Evolutionary conservation across 1,140 invertebrate species (phyloP), one percentile per base, ranked within the genome.

Genomic region (Drosophila lini): DNA sequence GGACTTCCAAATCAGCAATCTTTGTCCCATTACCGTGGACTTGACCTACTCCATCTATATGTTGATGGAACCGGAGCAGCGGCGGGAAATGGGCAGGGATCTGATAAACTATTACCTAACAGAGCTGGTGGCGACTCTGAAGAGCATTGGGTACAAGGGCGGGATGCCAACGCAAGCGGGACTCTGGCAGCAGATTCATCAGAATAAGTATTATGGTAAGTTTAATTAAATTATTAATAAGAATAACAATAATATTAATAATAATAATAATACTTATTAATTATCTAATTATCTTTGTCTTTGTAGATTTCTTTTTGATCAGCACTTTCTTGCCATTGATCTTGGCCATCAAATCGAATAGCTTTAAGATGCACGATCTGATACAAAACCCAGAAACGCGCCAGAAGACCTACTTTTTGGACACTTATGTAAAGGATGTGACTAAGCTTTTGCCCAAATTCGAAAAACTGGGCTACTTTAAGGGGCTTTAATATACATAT

Each of bases 1-100:
- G 13, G 90, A 91, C 40, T 91, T 75, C 6, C 90, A 91, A 59
- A 28, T 83, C 0, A 48, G 62, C 10, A 81, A 83, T 15, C n/a
- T 77, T 10, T 73, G 63, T 6, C 73, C 89, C 4, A 75, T 81
- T 15, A 52, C 71, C 3, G 47, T 69, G 5, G 90, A 91, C 41
- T 0, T 90, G 0, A 73, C 77, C 1, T 90, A 91, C 56, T 79
- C 81, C 1, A 62, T 74, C 5, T 86, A 81, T 36, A 58, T 90
- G 84, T 8, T 91, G 1, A 59, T 91, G 67, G 55, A 55, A 13
- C 16, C 68, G 1, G 74, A 91, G 6, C 44, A 86, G 25, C 81
- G 90, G 6, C 22, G 36, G 2, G 50, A 76, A 5, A 56, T 76
- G 32, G 58, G 59, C 16, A 65, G 75, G 25, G 60, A 81, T 16